Base-by-base conservation (phyloP, 1,140 invertebrate genomes). In the Araneus ventricosus region DNA sequence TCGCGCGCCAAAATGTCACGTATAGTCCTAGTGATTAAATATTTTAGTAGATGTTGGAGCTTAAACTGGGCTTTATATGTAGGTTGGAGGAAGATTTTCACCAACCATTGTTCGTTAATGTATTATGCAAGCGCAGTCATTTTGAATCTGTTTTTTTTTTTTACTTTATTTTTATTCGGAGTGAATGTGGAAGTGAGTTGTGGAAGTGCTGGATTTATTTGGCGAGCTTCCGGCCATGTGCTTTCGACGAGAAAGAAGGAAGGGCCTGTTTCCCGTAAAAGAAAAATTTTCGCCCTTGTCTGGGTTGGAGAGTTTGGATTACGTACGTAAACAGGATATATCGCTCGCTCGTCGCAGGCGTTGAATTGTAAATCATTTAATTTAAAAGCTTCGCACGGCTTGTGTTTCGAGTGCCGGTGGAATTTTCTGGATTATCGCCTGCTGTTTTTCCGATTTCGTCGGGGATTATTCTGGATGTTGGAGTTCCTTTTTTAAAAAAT, bases 151-250 rank as follows among this genome's bases (percentile, higher is more conserved):
- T 6, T 37, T 34, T 37, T 75, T 70, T 17, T 75, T 14, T 34
- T 34, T 10, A 34, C 34, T 75, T 75, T 75, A 34, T 75, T 75
- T 20, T n/a, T n/a, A n/a, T n/a, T n/a, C n/a, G n/a, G 27, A 75
- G 14, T 52, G 45, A 75, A 75, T 75, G 27, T 75, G 30, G 70
- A 63, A 30, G 27, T 75, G 70, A 75, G 70, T 75, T 75, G 70
- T 75, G 27, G 67, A 75, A 34, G 30, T 75, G 67, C 67, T 75
- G 67, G 70, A 75, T 75, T 75, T 63, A 63, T 63, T 34, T 30
- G 27, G 14, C 30, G 70, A 34, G 70, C 34, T 75, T 75, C 70
- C 70, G 70, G 70, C 70, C 70, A 75, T 75, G 70, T 75, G 70
- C 14, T 37, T 30, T 20, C 34, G 30, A 4, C 30, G 70, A 34